Evolutionary conservation across 1,140 invertebrate species (phyloP).

Genomic region (Nebria ingens): DNA sequence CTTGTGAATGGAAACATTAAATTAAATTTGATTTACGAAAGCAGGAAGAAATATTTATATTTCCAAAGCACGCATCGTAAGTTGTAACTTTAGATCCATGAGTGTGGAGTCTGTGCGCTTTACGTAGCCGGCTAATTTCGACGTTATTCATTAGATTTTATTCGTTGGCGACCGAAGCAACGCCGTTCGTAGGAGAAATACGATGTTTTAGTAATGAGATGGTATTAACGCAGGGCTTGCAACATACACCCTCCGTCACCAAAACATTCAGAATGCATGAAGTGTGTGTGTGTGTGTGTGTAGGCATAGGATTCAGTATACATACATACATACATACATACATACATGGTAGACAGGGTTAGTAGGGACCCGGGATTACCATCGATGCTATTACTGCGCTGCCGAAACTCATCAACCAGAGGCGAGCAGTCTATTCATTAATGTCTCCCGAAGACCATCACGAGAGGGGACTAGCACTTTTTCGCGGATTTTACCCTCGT

Average conservation of each 20-base stretch:
- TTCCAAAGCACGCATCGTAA: neutral
- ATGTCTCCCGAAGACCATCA: neutral
- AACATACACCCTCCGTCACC: neutral
- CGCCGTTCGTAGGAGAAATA: neutral
- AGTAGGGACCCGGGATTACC: neutral
- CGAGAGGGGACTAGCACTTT: neutral
- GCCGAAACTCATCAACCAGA: neutral
- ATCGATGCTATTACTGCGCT: neutral
- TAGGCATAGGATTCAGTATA: too few relatives aligned
- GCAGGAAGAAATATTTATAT: neutral
- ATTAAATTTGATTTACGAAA: neutral
- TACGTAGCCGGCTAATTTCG: neutral
- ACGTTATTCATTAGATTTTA: neutral
- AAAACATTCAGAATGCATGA: neutral
- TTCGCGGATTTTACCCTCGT: neutral
- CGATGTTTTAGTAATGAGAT: neutral
- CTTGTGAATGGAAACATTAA: neutral
- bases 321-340: neutral
- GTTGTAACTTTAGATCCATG: neutral
- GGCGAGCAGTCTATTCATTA: neutral
- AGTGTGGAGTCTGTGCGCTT: neutral
- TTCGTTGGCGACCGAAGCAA: neutral
- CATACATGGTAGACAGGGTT: too few relatives aligned
- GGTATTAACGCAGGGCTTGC: neutral
- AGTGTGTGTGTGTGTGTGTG: neutral